Conservation (phyloP, 2,797 vertebrate genomes). For the Chelidonichthys spinosus region DNA sequence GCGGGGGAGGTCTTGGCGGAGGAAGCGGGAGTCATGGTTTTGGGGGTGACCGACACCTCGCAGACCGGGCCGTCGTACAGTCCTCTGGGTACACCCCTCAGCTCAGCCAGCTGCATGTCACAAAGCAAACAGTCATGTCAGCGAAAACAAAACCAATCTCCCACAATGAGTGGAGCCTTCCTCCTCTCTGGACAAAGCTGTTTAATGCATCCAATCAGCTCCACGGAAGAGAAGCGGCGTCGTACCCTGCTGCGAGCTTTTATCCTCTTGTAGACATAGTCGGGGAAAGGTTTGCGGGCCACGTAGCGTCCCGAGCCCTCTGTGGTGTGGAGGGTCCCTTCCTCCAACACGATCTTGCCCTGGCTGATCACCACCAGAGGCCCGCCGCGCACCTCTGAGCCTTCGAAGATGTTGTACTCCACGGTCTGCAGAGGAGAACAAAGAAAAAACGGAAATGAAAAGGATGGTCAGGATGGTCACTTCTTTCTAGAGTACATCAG, state of each 20-base stretch:
- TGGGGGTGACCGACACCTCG: slow-evolving; percentile 95
- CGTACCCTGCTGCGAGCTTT: slow-evolving; percentile 96
- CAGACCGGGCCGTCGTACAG: slow-evolving; percentile 97
- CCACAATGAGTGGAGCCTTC: not conserved
- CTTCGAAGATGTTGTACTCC: slow-evolving; percentile 99
- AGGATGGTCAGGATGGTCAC: not conserved
- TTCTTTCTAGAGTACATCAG: too few species aligned
- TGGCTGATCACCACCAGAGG: slow-evolving; percentile 98
- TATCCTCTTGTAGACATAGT: slow-evolving; percentile 99
- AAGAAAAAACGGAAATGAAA: not conserved
- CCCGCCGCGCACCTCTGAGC: slow-evolving; percentile 93
- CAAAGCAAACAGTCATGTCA: not conserved
- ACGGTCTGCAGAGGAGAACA: slow-evolving; percentile 81
- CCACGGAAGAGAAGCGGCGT: not conserved
- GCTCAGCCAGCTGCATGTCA: slow-evolving; percentile 90
- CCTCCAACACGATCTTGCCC: slow-evolving; percentile 96
- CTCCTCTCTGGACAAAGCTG: not conserved
- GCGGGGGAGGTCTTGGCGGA: slow-evolving; percentile 97
- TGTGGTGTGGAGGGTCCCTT: slow-evolving; percentile 90
- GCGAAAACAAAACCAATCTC: not conserved
- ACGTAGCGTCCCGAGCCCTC: slow-evolving; percentile 95
- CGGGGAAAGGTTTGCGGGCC: slow-evolving; percentile 94
- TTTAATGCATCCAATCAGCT: not conserved
- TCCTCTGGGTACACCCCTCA: slow-evolving; percentile 95
- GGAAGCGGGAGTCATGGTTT: slow-evolving; percentile 93